Base-by-base conservation (phyloP, 2,113 vertebrate genomes). In the Pteruthius melanotis region DNA sequence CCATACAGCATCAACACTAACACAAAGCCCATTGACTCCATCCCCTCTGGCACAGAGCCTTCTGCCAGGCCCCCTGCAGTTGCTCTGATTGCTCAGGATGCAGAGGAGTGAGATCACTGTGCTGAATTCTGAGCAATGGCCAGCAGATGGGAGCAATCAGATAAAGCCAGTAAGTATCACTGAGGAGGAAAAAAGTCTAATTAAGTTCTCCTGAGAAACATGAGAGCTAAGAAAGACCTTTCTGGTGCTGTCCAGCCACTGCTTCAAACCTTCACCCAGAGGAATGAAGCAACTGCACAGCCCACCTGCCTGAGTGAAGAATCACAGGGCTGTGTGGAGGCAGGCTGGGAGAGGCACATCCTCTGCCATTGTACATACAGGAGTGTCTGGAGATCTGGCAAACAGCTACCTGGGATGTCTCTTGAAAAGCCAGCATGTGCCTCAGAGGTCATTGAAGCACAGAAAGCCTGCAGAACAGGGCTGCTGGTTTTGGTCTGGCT, bases 91-190 rank as follows among this genome's bases (percentile, higher is more conserved):
- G 80, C 56, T 13, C 93, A 75, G 86, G 93, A 71, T 77, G 70
- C 71, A 93, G 72, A 83, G 82, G 65, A 96, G 84, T 95, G 92
- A 97, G 90, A 94, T 96, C 91, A 93, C 91, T 92, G 3, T 44
- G 69, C 35, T 91, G 84, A 94, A 71, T 93, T 93, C 68, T 93
- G 79, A 95, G 80, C 83, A 95, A 92, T 85, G 94, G 93, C 86
- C 49, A 61, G 88, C 97, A 97, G 96, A 97, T 97, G 96, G 96
- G 91, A 97, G 90, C 94, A 93, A 96, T 97, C 94, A 95, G 93
- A 96, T 94, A 96, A 95, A 87, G 61, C 71, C 21, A 12, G 93
- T 53, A 95, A 94, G 77, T 66, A 94, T 90, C 88, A 92, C 3
- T 2, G 57, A 84, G 89, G 47, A 77, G n/a, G 56, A 37, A 91